Evolutionary conservation across 2,888 invertebrate genomes (phyloP), one percentile per base, ranked within the genome.

Genomic region (Syrphus vitripennis): DNA sequence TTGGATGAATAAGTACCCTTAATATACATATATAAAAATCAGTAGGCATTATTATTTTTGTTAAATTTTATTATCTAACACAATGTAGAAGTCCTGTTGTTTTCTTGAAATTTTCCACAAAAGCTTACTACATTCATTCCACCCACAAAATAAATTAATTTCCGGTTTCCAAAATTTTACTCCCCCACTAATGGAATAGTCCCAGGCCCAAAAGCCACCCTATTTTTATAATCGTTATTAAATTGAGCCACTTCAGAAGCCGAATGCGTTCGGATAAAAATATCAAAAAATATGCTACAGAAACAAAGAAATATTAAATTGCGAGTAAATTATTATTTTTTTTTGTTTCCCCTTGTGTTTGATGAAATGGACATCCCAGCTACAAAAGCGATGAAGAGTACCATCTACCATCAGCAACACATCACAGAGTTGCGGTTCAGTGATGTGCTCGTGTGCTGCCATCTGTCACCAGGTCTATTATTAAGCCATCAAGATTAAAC

Each of bases 401-500:
- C n/a, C 21, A 16, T 29, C 9, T 45, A 48, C 6, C 21, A 42
- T 10, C 24, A 9, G 12, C 12, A 34, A 10, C 34, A 34, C 45
- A n/a, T n/a, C n/a, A 6, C 45, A 53, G 45, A 34, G n/a, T 19
- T 82, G 65, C 57, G 77, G 65, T 71, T 78, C 78, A 70, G 75
- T 80, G 84, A 80, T 72, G 71, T 76, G 76, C 31, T 72, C 81
- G 81, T 81, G 84, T 84, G 84, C 81, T 84, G 76, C 84, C 84
- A 84, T 84, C 81, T 84, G 84, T 84, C 84, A 84, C 84, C 84
- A 61, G 76, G 84, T 84, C 84, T 84, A 84, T 84, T 84, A 84
- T 84, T 84, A 84, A 84, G 84, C 81, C 81, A 81, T 84, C 84
- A 84, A 80, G 81, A 80, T 81, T 77, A 76, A 81, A 72, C 84